A percentile compares a stretch with the other conserved stretches of the same genome.
Evolutionary conservation across 2,888 invertebrate species (phyloP).

Genomic region (Furcula furcula): DNA sequence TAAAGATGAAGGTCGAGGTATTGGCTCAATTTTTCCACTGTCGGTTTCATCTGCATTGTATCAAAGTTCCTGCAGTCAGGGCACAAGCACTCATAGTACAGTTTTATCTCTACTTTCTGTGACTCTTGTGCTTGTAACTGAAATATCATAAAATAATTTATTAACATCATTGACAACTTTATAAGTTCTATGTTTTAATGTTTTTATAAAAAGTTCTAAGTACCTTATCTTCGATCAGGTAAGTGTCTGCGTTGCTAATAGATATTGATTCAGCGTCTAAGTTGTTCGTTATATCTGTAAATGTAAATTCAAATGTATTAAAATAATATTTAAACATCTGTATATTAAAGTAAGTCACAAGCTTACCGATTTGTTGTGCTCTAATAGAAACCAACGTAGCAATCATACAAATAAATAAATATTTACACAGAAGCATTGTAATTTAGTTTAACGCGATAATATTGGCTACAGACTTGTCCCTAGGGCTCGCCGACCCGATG

Average conservation of each 20-base stretch:
- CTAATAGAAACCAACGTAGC: constrained; percentile 6
- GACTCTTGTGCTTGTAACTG: constrained; percentile 6
- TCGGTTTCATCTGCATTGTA: constrained; percentile 82
- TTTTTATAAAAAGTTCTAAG: too few species aligned
- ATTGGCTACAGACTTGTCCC: constrained; percentile 4
- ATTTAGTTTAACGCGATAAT: constrained; percentile 1
- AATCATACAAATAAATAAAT: constrained; percentile 4
- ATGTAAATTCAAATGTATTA: too few species aligned
- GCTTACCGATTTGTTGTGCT: constrained; percentile 14
- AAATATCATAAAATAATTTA: constrained; percentile 2
- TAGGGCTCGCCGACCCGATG: constrained; percentile 4
- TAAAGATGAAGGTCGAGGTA: constrained; percentile 84
- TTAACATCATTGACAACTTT: too few species aligned
- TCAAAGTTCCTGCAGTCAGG: constrained; percentile 88
- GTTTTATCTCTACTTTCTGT: constrained; percentile 29
- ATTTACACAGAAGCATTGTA: constrained; percentile 11
- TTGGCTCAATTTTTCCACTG: constrained; percentile 79
- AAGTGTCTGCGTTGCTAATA: too few species aligned
- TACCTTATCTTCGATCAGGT: too few species aligned
- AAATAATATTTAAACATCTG: too few species aligned
- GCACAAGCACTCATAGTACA: constrained; percentile 90
- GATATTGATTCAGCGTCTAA: too few species aligned
- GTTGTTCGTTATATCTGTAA: too few species aligned
- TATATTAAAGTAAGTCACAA: too few species aligned
- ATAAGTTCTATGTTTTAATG: too few species aligned